Evolutionary conservation across 30 jellyfish, hydroid and myxozoan species (phyloP), one percentile per base, ranked within the genome.

Genomic region (Aurelia sp.): DNA sequence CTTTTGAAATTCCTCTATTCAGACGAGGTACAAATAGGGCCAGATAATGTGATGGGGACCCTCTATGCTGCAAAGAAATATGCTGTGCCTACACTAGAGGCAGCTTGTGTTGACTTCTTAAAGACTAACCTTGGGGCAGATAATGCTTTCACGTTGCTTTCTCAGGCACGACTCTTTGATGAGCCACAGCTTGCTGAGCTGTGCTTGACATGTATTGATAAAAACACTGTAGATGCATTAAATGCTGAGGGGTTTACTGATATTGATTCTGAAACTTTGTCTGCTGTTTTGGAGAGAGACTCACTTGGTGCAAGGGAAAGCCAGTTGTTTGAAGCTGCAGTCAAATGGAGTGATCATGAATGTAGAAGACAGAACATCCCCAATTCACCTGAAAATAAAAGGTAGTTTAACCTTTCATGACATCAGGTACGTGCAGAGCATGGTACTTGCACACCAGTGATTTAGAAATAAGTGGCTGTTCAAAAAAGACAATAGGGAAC

Each of bases 151-250:
- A 93, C 98, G 16, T 63, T 93, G 65, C 88, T 93, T 18, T 87
- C 97, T 17, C 98, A 93, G 72, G 98, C 98, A 22, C 41, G 98
- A 17, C 85, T 93, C 23, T 93, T 93, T 88, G 98, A 93, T 79
- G 98, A 93, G 67, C 98, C 98, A 66, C 98, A 93, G 76, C 90
- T 93, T 61, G 95, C 96, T n/a, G 98, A 93, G 57, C 23, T 93
- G 88, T 93, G 98, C 63, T 83, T 93, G 58, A 66, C 95, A 12
- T 93, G 98, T 71, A 93, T 93, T 16, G 98, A 93, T 85, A 93
- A 89, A 74, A 61, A 82, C 74, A 93, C 98, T 2, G 86, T 78
- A 13, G 98, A 88, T 62, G 96, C 98, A 3, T 66, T 93, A 3
- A 83, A 62, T 78, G 98, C 98, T 35, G 98, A 93, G 63, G 98